Percentiles rank a stretch among this genome's conserved stretches.
These are phyloP conservation scores for Papilio glaucus DNA, from an alignment of 1,140 invertebrate species.

Conservation along the genomic window DNA sequence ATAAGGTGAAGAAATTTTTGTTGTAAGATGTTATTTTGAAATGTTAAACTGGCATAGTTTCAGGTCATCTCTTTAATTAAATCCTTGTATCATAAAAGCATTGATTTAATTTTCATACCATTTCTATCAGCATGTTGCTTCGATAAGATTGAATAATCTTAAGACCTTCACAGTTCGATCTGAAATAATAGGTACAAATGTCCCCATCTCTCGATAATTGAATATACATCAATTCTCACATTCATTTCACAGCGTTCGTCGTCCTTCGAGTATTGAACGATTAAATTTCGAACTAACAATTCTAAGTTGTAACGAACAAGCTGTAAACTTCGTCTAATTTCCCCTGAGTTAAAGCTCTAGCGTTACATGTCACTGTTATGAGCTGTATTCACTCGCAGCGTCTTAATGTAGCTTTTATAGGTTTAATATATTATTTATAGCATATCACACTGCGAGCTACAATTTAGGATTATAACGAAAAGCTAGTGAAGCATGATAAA, in stretches of 20 bases:
- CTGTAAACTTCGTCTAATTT: conserved; percentile 52
- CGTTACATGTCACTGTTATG: conserved; percentile 40
- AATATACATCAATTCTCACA: conserved; percentile 33
- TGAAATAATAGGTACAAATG: not conserved
- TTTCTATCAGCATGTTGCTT: too few species aligned
- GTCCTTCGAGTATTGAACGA: conserved; percentile 28
- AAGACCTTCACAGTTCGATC: too few species aligned
- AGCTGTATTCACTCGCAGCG: conserved; percentile 36
- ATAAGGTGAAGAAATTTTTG: too few species aligned
- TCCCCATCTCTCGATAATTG: not conserved
- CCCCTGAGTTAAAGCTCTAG: conserved; percentile 45
- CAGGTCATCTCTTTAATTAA: too few species aligned
- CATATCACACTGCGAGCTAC: not conserved
- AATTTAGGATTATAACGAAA: not conserved
- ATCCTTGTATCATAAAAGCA: too few species aligned
- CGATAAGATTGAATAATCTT: too few species aligned
- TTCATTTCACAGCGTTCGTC: conserved; percentile 8
- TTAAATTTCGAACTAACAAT: conserved; percentile 41
- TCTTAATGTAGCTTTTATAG: conserved; percentile 14
- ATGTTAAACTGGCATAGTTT: too few species aligned
- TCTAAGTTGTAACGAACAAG: conserved; percentile 41
- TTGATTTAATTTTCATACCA: too few species aligned
- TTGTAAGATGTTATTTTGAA: too few species aligned
- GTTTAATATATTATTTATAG: conserved; percentile 16
- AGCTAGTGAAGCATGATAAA: not conserved